phyloP scores from a whole-genome alignment of 2,113 vertebrate genomes.

The Tiliqua scincoides region DNA sequence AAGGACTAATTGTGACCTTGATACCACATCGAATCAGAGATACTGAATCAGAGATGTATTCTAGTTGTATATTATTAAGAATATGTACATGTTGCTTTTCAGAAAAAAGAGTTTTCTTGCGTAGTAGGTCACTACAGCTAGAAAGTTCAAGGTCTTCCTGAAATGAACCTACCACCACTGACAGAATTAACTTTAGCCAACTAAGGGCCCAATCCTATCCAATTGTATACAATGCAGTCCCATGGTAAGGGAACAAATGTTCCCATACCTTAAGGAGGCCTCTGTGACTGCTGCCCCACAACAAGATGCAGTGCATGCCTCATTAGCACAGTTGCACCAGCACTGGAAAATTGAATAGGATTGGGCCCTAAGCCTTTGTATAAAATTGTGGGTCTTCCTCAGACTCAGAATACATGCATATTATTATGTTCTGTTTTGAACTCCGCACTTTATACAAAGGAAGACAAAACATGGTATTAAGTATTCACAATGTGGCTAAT shows the following conservation, averaged over 20 bases:
- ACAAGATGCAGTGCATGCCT: no score
- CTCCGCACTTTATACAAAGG: conserved; percentile 8
- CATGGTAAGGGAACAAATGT: no score
- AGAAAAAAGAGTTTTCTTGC: neutral
- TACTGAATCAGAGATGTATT: neutral
- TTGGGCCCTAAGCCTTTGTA: neutral
- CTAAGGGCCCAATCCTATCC: no score
- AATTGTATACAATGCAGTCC: no score
- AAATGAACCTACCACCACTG: neutral
- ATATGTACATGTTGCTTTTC: no score
- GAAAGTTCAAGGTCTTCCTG: neutral
- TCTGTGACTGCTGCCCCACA: no score
- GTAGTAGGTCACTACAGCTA: neutral
- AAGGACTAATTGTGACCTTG: neutral
- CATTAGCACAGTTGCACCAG: no score
- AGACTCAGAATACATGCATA: conserved; percentile 23
- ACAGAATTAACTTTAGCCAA: neutral
- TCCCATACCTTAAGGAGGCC: no score
- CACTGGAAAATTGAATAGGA: no score
- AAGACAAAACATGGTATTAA: neutral
- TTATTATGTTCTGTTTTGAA: neutral
- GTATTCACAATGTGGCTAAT: conserved; percentile 18
- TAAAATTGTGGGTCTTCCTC: neutral
- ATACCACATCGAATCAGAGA: neutral
- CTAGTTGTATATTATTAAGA: neutral